These are phyloP conservation scores for Muscicapa comitata DNA, from an alignment of 2,797 vertebrate genomes.

Conservation along the genomic window DNA sequence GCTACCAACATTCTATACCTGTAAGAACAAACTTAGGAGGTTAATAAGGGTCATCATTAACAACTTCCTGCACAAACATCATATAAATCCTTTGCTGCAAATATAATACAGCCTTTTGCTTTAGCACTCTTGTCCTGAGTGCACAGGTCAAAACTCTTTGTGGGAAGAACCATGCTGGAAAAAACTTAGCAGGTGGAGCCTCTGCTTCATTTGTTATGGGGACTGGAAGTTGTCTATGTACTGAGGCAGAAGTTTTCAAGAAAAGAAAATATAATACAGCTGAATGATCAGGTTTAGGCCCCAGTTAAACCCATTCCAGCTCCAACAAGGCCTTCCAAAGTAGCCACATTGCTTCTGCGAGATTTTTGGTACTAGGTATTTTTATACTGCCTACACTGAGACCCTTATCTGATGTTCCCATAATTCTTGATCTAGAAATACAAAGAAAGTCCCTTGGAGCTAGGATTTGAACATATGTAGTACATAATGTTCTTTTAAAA, in stretches of 20 bases:
- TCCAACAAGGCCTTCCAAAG: not conserved
- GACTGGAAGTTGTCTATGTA: not conserved
- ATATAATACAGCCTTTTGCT: not conserved
- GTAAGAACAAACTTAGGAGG: not conserved
- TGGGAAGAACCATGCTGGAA: not conserved
- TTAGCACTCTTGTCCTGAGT: rapidly evolving
- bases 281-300: not conserved
- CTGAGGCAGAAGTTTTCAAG: not conserved
- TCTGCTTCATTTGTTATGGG: not conserved
- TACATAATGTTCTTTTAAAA: not conserved
- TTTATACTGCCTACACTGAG: not conserved
- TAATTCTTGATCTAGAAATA: not conserved
- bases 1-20: not conserved
- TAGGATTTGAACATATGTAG: not conserved
- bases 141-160: not conserved
- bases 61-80: not conserved
- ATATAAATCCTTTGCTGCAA: not conserved
- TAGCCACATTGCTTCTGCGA: not conserved
- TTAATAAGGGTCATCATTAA: not conserved
- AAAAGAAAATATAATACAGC: not conserved
- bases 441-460: not conserved
- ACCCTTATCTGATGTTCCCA: not conserved
- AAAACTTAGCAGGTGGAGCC: not conserved
- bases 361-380: not conserved
- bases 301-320: not conserved